A percentile compares a stretch with the other conserved stretches of the same genome.
Conservation (phyloP, 2,888 invertebrate genomes). For the Caenorhabditis drosophilae region DNA sequence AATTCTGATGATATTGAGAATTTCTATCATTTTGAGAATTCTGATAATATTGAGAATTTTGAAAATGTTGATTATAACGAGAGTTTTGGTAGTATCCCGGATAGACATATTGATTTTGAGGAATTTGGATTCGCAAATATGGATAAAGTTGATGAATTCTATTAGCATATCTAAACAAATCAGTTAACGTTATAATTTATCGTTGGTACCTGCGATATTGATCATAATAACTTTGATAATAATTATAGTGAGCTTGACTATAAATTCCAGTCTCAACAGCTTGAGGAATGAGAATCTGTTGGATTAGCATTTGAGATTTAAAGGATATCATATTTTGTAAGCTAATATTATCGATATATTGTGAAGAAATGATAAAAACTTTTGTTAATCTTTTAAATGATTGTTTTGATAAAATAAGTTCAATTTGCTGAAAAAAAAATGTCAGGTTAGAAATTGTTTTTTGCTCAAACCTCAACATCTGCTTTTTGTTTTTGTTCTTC, state of each 20-base stretch:
- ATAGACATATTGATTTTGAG: constrained; percentile 23
- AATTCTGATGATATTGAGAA: too few species aligned
- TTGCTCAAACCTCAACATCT: constrained; percentile 32
- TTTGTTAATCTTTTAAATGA: constrained; percentile 18
- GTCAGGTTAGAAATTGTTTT: too few species aligned
- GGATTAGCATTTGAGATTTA: constrained; percentile 10
- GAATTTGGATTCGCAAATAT: constrained; percentile 23
- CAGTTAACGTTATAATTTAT: not conserved
- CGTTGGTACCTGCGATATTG: constrained; percentile 19
- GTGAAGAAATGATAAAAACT: constrained; percentile 18
- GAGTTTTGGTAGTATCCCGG: constrained; percentile 13
- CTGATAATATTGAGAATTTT: too few species aligned
- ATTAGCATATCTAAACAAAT: constrained; percentile 22
- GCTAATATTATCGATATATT: constrained; percentile 25
- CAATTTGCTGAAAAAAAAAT: constrained; percentile 27
- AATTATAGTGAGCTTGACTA: constrained; percentile 27
- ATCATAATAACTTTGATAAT: constrained; percentile 36
- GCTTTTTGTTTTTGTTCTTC: constrained; percentile 21
- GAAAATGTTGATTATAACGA: too few species aligned
- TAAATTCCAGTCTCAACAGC: constrained; percentile 18
- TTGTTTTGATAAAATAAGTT: constrained; percentile 24
- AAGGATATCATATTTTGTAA: constrained; percentile 15
- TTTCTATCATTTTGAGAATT: too few species aligned
- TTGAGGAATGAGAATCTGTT: constrained; percentile 34
- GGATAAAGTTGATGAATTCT: constrained; percentile 34